Evolutionary conservation across 2,113 vertebrate genomes (phyloP), one percentile per base, ranked within the genome.

Genomic region (Desmodus rotundus): DNA sequence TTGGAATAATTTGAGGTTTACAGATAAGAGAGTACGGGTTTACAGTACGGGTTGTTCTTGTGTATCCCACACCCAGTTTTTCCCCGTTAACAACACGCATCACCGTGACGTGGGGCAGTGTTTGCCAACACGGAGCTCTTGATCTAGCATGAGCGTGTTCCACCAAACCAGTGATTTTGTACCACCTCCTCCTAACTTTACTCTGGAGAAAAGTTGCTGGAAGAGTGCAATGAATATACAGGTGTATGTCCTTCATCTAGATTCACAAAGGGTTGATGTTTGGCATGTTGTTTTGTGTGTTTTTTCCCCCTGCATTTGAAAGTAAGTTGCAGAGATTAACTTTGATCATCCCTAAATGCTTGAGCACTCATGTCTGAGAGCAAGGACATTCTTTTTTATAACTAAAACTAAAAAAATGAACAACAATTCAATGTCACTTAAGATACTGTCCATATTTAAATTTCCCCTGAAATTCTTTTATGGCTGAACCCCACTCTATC

Each of bases 51-150:
- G 15, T 41, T 63, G 45, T 67, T 61, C 52, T 36, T 3, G 3
- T 7, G 31, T 61, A 2, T 43, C 24, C 31, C 5, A 13, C 8
- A 36, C 43, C 56, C 56, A 5, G 28, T 43, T 43, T 80, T 20
- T n/a, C 31, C 50, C 9, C 1, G 2, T n/a, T 41, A 10, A n/a
- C 14, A 31, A 17, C 2, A 11, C 26, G 12, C 6, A 24, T 4
- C 38, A 12, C 28, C 4, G 16, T 1, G 36, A 15, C 4, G 20
- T 45, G 38, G n/a, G 77, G 0, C 7, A 0, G 14, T 31, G n/a
- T 20, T 28, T 47, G 9, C 54, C 15, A 13, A 5, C 68, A 17
- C 0, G 41, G 9, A 33, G 15, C 65, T 16, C 54, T 19, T 24
- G 52, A 72, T n/a, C 8, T 11, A 17, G 67, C 33, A 5, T 3